phyloP scores from a whole-genome alignment of 2,888 invertebrate genomes.

The Microctonus aethiopoides region DNA sequence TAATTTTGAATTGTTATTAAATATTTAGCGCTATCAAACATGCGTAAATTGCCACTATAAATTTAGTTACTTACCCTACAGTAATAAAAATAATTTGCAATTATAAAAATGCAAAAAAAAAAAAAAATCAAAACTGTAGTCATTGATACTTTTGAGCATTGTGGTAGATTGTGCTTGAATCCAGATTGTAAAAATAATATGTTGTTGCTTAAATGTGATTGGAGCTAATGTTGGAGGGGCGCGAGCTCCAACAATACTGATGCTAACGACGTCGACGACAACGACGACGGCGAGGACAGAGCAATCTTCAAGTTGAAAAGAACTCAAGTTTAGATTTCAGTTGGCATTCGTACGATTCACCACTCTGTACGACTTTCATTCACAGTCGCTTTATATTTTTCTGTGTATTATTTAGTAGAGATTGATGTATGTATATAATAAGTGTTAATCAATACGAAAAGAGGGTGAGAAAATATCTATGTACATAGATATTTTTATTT shows the following conservation, averaged over 20 bases:
- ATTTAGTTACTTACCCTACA: too few relatives aligned
- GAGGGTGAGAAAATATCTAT: neutral
- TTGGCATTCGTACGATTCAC: conserved; percentile 61
- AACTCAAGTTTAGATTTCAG: conserved; percentile 63
- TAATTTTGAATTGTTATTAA: too few relatives aligned
- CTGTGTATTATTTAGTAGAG: neutral
- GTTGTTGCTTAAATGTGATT: too few relatives aligned
- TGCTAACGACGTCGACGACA: conserved; percentile 33
- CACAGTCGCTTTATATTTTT: conserved; percentile 17
- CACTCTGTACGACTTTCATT: conserved; percentile 52
- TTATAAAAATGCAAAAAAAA: too few relatives aligned
- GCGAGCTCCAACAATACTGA: conserved; percentile 43
- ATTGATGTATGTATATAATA: neutral
- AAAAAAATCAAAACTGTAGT: too few relatives aligned
- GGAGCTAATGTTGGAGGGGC: conserved; percentile 50
- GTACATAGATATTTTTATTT: neutral
- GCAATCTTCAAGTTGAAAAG: conserved; percentile 62
- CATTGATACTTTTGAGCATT: too few relatives aligned
- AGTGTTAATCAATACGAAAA: neutral
- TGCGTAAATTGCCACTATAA: too few relatives aligned
- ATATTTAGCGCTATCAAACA: too few relatives aligned
- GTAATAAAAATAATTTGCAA: too few relatives aligned
- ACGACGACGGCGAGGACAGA: conserved; percentile 17
- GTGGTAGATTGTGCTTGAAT: too few relatives aligned
- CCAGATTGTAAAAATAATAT: too few relatives aligned